A percentile compares a stretch with the other conserved stretches of the same genome.
Conservation (phyloP, 2,113 vertebrate species). For the Toxotes jaculatrix region DNA sequence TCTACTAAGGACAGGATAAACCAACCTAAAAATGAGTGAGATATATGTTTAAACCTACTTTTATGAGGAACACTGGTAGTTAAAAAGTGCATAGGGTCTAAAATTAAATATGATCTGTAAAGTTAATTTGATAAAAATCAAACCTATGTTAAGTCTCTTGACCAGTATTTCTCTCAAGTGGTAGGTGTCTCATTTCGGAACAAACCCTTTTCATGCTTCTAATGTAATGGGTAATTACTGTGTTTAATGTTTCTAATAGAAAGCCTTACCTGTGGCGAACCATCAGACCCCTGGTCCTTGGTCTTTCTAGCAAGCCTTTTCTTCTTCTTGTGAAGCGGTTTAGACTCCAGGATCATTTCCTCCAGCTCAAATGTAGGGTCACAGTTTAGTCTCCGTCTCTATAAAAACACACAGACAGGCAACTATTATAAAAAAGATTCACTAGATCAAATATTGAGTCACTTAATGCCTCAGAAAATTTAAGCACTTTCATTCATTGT, state of each 20-base stretch:
- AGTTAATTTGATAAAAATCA: neutral
- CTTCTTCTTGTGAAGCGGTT: constrained; percentile 98
- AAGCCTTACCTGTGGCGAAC: constrained; percentile 87
- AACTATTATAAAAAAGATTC: neutral
- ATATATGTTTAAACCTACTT: neutral
- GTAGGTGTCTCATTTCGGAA: neutral
- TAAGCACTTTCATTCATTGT: no score
- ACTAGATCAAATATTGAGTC: neutral
- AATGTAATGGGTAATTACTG: neutral
- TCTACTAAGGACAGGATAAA: constrained; percentile 5
- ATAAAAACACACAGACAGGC: neutral
- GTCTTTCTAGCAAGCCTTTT: constrained; percentile 93
- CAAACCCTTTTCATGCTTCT: neutral
- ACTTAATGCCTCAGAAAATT: neutral
- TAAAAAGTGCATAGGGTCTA: neutral
- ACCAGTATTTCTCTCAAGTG: neutral
- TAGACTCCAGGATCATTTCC: constrained; percentile 99
- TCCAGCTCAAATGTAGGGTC: constrained; percentile 98
- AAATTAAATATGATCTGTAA: constrained; percentile 1
- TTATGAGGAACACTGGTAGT: neutral
- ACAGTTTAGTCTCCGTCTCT: constrained; percentile 96
- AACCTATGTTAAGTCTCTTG: neutral
- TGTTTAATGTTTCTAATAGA: neutral
- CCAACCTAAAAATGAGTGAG: neutral
- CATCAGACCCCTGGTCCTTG: constrained; percentile 86